Conservation (phyloP, 37 sponge, comb jelly and placozoan genomes). For the Dysidea cf. avara region DNA sequence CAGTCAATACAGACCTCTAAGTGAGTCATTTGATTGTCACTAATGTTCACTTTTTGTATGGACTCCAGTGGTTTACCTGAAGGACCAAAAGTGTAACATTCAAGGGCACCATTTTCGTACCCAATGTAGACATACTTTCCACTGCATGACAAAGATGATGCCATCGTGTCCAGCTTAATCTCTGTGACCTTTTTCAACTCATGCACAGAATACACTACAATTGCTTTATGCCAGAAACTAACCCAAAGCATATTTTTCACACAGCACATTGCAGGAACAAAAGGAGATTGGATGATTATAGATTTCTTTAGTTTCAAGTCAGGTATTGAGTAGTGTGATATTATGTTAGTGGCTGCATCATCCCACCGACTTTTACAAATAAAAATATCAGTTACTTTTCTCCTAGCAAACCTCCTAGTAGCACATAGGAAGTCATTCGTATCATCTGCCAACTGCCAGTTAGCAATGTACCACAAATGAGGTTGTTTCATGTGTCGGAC, state of each 20-base stretch:
- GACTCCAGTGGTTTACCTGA: conserved; percentile 26
- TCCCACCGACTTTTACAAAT: conserved; percentile 40
- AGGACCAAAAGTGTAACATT: conserved; percentile 18
- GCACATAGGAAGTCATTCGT: conserved; percentile 29
- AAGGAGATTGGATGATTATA: conserved; percentile 22
- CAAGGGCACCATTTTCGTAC: conserved; percentile 41
- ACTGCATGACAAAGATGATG: conserved; percentile 34
- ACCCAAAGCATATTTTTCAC: conserved; percentile 45
- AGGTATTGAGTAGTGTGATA: conserved; percentile 39
- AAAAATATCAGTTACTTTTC: conserved; percentile 37
- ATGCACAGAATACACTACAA: conserved; percentile 39
- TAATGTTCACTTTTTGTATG: conserved; percentile 13
- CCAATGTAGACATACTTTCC: conserved; percentile 56
- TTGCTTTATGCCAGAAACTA: conserved; percentile 41
- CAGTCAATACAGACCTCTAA: conserved; percentile 41
- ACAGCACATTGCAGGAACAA: conserved; percentile 62
- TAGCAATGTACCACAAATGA: conserved; percentile 11
- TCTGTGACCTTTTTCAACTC: conserved; percentile 29
- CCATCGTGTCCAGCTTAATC: conserved; percentile 23
- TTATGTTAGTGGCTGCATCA: conserved; percentile 2
- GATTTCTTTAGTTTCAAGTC: conserved; percentile 11
- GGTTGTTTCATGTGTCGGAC: conserved; percentile 27
- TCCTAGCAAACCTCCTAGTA: conserved; percentile 1
- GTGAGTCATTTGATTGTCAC: conserved; percentile 20
- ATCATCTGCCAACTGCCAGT: conserved; percentile 15